Evolutionary conservation across 2,888 invertebrate species (phyloP).

Genomic region (Choristoneura rosaceana): DNA sequence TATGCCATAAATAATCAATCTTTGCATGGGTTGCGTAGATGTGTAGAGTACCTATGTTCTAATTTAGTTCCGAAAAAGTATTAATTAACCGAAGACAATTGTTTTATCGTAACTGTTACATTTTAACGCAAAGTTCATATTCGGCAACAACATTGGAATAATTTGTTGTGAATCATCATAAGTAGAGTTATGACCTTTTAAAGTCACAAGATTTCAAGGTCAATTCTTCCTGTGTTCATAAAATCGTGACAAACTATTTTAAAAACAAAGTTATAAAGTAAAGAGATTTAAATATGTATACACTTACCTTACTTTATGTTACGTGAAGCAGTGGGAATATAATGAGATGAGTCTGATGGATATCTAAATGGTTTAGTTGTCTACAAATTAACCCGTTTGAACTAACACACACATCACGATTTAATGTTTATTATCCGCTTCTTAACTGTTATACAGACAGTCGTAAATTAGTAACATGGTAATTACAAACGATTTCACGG

Average conservation of each 20-base stretch:
- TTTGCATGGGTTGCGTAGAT: too few relatives aligned
- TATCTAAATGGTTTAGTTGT: slow-evolving; percentile 33
- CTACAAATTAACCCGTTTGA: slow-evolving; percentile 22
- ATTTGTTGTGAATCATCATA: too few relatives aligned
- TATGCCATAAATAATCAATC: too few relatives aligned
- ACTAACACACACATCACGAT: slow-evolving; percentile 23
- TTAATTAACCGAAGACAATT: too few relatives aligned
- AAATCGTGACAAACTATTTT: neutral
- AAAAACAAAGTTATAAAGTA: slow-evolving; percentile 3
- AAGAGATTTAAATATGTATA: neutral
- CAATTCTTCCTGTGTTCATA: neutral
- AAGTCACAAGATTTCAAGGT: neutral
- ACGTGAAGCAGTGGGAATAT: neutral
- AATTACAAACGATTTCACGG: neutral
- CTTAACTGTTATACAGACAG: slow-evolving; percentile 13
- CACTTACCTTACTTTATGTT: slow-evolving; percentile 10
- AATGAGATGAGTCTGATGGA: slow-evolving; percentile 27
- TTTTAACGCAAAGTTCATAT: too few relatives aligned
- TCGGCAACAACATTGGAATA: too few relatives aligned
- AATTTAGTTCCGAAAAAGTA: too few relatives aligned
- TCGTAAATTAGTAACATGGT: slow-evolving; percentile 21
- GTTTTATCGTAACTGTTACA: too few relatives aligned
- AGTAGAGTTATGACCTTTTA: neutral
- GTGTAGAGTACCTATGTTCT: too few relatives aligned
- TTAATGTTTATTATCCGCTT: slow-evolving; percentile 26